These are phyloP conservation scores for Regulus satrapa DNA, from an alignment of 2,113 vertebrate species.

Conservation along the genomic window DNA sequence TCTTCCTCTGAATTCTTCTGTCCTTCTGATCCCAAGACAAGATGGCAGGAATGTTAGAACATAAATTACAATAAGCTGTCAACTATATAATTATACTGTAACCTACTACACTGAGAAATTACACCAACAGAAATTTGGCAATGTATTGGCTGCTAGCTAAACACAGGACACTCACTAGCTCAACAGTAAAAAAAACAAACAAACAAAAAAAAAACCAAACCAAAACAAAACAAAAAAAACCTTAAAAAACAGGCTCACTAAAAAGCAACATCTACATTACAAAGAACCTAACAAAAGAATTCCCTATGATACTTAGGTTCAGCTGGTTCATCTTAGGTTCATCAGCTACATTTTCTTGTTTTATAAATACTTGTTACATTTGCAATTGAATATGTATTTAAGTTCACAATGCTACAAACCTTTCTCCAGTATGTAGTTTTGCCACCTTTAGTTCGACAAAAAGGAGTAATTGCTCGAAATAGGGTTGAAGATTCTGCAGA, in stretches of 20 bases:
- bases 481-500: background rate
- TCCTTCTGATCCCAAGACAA: conserved; percentile 11
- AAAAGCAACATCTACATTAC: conserved; percentile 48
- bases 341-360: conserved; percentile 37
- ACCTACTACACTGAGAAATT: conserved; percentile 53
- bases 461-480: background rate
- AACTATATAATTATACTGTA: conserved; percentile 24
- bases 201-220: background rate
- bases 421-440: conserved; percentile 10
- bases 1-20: conserved; percentile 41
- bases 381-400: background rate
- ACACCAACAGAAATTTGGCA: conserved; percentile 37
- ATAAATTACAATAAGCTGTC: conserved; percentile 22
- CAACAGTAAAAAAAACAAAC: background rate
- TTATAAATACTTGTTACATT: background rate
- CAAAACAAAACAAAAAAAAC: accelerated
- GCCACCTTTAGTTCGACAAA: background rate
- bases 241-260: background rate
- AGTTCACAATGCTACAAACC: conserved; percentile 31
- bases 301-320: conserved; percentile 45
- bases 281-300: conserved; percentile 51
- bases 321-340: conserved; percentile 55
- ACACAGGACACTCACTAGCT: conserved; percentile 35
- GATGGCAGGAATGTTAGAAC: conserved; percentile 23
- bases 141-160: conserved; percentile 2